These are phyloP conservation scores for Halictus rubicundus DNA, from an alignment of 1,140 invertebrate genomes.

Conservation along the genomic window DNA sequence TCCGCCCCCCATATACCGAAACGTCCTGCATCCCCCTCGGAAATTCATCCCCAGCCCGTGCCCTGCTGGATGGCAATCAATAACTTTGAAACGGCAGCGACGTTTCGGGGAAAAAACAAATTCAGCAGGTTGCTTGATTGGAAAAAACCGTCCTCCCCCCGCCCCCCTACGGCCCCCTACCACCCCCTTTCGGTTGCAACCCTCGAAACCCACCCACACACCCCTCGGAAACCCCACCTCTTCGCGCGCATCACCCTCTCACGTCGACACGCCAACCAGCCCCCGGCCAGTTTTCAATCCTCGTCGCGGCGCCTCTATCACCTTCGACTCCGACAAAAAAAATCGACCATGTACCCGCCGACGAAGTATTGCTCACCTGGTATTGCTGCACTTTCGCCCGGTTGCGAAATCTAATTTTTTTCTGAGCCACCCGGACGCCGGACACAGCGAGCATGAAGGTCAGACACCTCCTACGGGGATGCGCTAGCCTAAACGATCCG, in stretches of 20 bases:
- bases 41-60: constrained; percentile 29
- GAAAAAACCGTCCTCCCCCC: constrained; percentile 70
- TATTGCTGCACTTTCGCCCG: neutral
- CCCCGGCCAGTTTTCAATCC: constrained; percentile 21
- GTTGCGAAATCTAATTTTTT: too few relatives aligned
- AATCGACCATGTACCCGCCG: constrained; percentile 1
- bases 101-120: constrained; percentile 78
- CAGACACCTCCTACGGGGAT: too few relatives aligned
- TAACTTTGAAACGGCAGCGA: constrained; percentile 78
- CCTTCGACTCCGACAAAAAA: constrained; percentile 35
- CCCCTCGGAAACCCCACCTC: neutral
- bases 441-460: too few relatives aligned
- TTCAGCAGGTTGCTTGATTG: constrained; percentile 81
- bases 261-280: constrained; percentile 35
- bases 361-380: neutral
- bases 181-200: too few relatives aligned
- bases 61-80: constrained; percentile 75
- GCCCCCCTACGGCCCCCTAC: neutral
- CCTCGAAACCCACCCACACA: too few relatives aligned
- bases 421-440: too few relatives aligned
- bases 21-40: constrained; percentile 50
- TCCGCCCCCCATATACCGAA: constrained; percentile 55
- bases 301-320: constrained; percentile 29
- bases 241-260: constrained; percentile 28
- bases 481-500: too few relatives aligned